Conservation (phyloP, 2,797 vertebrate genomes). For the Perdix hodgsoniae region DNA sequence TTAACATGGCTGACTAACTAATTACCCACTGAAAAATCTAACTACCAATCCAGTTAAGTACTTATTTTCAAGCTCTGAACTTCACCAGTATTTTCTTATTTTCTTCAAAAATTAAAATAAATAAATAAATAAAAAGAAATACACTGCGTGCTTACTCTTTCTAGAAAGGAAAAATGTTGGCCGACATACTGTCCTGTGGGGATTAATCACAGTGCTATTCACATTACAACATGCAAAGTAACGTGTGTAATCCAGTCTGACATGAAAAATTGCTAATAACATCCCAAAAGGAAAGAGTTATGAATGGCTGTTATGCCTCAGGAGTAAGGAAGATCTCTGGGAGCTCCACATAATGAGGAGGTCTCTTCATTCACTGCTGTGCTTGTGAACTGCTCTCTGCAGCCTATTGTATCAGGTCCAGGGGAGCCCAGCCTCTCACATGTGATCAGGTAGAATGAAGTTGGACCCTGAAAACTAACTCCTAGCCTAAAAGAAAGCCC, state of each 20-base stretch:
- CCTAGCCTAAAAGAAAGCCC: background rate
- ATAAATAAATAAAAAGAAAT: background rate
- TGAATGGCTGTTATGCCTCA: conserved; percentile 15
- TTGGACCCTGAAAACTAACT: background rate
- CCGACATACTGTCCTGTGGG: background rate
- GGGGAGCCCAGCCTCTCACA: background rate
- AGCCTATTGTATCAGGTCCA: background rate
- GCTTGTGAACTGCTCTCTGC: background rate
- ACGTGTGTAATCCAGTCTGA: conserved; percentile 43
- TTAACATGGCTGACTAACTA: conserved; percentile 63
- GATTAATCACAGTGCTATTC: conserved; percentile 58
- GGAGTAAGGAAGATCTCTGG: background rate
- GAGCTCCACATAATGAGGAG: background rate
- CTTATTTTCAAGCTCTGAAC: conserved; percentile 38
- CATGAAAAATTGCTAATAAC: conserved; percentile 55
- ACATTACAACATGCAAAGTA: conserved; percentile 61
- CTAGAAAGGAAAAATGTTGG: conserved; percentile 55
- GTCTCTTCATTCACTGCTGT: background rate
- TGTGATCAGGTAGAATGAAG: background rate
- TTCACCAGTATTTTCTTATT: conserved; percentile 49
- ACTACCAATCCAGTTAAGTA: conserved; percentile 65
- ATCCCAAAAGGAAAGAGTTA: conserved; percentile 52
- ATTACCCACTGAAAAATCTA: conserved; percentile 66
- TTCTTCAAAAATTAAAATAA: background rate
- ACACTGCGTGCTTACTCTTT: background rate